These are phyloP conservation scores for Ceratotherium simum DNA, from an alignment of 2,113 vertebrate species.

Conservation along the genomic window DNA sequence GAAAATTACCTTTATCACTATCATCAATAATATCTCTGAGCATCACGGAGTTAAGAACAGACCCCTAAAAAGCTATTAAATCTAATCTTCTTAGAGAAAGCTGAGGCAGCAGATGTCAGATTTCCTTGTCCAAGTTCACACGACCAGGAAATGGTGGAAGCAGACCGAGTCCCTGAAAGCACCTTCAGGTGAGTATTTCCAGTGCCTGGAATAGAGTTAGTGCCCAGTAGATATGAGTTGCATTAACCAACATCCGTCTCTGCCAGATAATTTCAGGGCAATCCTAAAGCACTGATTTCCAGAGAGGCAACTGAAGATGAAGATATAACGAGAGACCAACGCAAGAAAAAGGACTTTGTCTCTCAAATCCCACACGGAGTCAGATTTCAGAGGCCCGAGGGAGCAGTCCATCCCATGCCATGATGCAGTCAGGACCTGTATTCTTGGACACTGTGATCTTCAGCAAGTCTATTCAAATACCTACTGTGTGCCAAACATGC, in stretches of 20 bases:
- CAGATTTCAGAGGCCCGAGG: neutral
- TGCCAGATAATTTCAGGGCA: neutral
- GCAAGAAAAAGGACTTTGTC: neutral
- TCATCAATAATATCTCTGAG: neutral
- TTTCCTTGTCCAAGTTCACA: neutral
- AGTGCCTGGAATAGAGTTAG: neutral
- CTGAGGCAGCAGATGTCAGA: neutral
- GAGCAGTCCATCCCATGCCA: neutral
- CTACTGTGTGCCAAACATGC: neutral
- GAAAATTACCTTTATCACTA: neutral
- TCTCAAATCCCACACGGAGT: neutral
- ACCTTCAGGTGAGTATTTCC: neutral
- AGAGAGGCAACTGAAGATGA: neutral
- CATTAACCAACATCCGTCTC: neutral
- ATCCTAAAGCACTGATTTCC: neutral
- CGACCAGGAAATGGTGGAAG: neutral
- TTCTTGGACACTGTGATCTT: conserved; percentile 1
- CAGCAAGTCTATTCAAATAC: neutral
- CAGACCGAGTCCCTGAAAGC: neutral
- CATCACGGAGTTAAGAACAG: neutral
- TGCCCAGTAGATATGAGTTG: neutral
- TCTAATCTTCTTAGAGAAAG: conserved; percentile 1
- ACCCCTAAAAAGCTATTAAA: neutral
- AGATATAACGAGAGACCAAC: neutral
- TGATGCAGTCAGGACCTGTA: neutral